A percentile compares a stretch with the other conserved stretches of the same genome.
Conservation (phyloP, 2,797 vertebrate genomes). For the Periparus ater region DNA sequence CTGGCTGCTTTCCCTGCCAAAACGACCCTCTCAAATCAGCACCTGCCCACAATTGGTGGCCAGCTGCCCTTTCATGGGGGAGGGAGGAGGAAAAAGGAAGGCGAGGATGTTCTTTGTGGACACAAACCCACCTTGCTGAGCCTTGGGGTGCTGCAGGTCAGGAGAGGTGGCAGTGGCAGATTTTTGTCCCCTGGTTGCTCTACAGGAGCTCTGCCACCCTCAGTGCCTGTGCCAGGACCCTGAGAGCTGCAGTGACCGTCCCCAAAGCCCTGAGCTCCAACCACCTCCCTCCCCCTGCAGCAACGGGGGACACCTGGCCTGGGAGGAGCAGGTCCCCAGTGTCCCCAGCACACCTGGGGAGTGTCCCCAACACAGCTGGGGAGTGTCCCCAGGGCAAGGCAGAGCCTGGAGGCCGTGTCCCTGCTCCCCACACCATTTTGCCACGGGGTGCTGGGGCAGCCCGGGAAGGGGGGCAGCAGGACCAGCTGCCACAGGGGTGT, state of each 20-base stretch:
- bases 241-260: fast-evolving
- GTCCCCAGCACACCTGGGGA: not conserved
- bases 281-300: fast-evolving
- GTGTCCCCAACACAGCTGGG: not conserved
- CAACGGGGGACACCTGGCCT: fast-evolving
- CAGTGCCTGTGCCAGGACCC: not conserved
- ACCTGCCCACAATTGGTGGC: not conserved
- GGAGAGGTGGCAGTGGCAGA: not conserved
- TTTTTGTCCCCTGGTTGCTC: not conserved
- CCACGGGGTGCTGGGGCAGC: fast-evolving
- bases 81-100: not conserved
- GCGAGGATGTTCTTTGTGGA: not conserved
- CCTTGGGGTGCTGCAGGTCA: not conserved
- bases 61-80: not conserved
- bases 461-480: not conserved
- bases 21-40: not conserved
- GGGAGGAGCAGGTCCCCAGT: not conserved
- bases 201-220: not conserved
- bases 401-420: not conserved
- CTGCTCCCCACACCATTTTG: not conserved
- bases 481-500: not conserved
- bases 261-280: not conserved
- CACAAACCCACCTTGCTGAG: not conserved
- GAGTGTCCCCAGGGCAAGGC: not conserved
- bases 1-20: not conserved